Conservation (phyloP, 2,888 invertebrate genomes). For the Sminthurides aquaticus region DNA sequence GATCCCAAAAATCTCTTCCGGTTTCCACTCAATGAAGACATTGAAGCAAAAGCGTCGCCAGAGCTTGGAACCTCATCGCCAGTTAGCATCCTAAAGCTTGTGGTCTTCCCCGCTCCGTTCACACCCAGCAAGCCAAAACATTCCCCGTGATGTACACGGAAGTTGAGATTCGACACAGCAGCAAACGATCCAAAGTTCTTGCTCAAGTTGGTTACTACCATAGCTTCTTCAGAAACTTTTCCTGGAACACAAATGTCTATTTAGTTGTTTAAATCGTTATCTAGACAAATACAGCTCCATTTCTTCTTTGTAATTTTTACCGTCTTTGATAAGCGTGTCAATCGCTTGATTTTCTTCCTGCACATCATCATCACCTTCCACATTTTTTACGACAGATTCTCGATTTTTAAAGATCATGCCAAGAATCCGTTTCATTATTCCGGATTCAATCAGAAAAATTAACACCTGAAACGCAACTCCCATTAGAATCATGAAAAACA, state of each 20-base stretch:
- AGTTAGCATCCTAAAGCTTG: slow-evolving; percentile 54
- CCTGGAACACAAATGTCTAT: slow-evolving; percentile 20
- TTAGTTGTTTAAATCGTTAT: neutral
- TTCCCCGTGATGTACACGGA: slow-evolving; percentile 55
- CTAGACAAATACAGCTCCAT: too few species aligned
- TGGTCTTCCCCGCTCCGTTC: slow-evolving; percentile 55
- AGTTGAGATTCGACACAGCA: slow-evolving; percentile 61
- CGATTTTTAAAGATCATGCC: slow-evolving; percentile 22
- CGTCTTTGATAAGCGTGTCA: slow-evolving; percentile 10
- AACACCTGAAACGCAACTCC: slow-evolving; percentile 27
- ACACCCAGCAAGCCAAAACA: slow-evolving; percentile 51
- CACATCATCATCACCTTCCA: slow-evolving; percentile 35
- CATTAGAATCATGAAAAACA: slow-evolving; percentile 30
- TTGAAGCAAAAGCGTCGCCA: slow-evolving; percentile 48
- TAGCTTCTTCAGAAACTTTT: slow-evolving; percentile 28
- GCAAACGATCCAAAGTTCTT: slow-evolving; percentile 46
- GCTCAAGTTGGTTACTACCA: slow-evolving; percentile 32
- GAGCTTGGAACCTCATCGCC: slow-evolving; percentile 49
- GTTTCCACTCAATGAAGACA: slow-evolving; percentile 43
- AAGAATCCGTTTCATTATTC: slow-evolving; percentile 27
- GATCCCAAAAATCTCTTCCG: slow-evolving; percentile 31
- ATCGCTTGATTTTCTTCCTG: slow-evolving; percentile 25
- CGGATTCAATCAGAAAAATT: slow-evolving; percentile 33
- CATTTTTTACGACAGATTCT: slow-evolving; percentile 20
- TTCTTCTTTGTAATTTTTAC: slow-evolving; percentile 7